A percentile compares a stretch with the other conserved stretches of the same genome.
Conservation (phyloP, 2,888 invertebrate species). For the Flexamia atlantica region DNA sequence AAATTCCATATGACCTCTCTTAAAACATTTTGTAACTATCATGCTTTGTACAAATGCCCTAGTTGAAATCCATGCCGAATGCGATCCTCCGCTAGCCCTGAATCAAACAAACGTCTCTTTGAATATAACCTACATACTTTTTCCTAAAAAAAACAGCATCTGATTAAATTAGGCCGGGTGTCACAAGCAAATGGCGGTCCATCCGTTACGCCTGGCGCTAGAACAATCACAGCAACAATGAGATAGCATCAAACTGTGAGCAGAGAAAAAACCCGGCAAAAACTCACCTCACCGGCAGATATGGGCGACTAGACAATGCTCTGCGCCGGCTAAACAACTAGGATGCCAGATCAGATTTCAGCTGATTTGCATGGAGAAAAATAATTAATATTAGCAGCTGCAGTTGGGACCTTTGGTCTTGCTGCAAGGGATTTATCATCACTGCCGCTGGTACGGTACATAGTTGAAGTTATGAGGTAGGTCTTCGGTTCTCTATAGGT, state of each 20-base stretch:
- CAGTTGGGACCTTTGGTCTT: not conserved
- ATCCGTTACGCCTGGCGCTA: constrained; percentile 35
- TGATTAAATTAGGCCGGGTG: constrained; percentile 18
- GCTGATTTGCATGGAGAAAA: constrained; percentile 39
- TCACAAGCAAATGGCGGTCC: constrained; percentile 10
- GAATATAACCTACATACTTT: not conserved
- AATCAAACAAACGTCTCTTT: no score
- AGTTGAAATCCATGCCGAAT: no score
- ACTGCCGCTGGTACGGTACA: constrained; percentile 3
- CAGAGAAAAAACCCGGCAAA: constrained; percentile 16
- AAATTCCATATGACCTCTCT: no score
- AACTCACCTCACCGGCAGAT: constrained; percentile 16
- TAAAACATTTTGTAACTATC: no score
- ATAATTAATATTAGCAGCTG: constrained; percentile 48
- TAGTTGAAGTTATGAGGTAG: not conserved
- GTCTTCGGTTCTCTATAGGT: not conserved
- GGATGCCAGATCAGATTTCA: constrained; percentile 32
- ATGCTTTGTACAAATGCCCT: no score
- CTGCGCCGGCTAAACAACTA: not conserved
- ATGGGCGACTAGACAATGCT: not conserved
- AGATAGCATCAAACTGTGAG: not conserved
- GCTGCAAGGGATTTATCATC: not conserved
- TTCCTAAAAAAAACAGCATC: not conserved
- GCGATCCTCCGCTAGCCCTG: no score
- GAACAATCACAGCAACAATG: constrained; percentile 27